Percentiles rank a stretch among this genome's conserved stretches.
Conservation (phyloP, 2,888 invertebrate species). For the Phoenoteleia sp. region DNA sequence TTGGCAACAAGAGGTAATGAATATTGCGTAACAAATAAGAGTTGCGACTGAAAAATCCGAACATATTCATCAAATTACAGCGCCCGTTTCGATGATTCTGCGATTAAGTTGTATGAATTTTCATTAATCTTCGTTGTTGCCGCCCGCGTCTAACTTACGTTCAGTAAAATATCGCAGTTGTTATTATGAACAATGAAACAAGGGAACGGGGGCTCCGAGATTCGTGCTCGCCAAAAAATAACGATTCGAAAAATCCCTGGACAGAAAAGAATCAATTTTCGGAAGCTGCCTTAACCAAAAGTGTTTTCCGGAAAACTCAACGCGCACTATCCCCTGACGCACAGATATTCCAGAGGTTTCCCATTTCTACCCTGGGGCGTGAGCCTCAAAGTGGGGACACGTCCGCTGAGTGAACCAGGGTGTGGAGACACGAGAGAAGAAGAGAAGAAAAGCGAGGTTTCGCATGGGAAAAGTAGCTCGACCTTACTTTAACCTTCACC, state of each 20-base stretch:
- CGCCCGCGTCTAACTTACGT: background rate
- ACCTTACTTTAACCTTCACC: slow-evolving; percentile 81
- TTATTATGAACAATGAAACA: slow-evolving; percentile 27
- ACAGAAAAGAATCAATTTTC: slow-evolving; percentile 67
- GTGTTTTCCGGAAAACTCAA: slow-evolving; percentile 67
- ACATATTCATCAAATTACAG: background rate
- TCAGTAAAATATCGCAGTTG: slow-evolving; percentile 14
- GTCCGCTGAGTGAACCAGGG: slow-evolving; percentile 73
- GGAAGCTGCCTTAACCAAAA: slow-evolving; percentile 60
- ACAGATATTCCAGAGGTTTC: slow-evolving; percentile 81
- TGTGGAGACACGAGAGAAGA: slow-evolving; percentile 74
- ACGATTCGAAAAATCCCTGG: slow-evolving; percentile 81
- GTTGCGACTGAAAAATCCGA: background rate
- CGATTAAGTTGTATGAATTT: background rate
- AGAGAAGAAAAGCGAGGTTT: slow-evolving; percentile 76
- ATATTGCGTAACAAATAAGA: background rate
- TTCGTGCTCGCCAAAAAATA: slow-evolving; percentile 78
- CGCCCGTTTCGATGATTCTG: slow-evolving; percentile 4
- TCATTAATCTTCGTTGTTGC: slow-evolving; percentile 19
- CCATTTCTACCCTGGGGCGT: slow-evolving; percentile 78
- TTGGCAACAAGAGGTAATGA: background rate
- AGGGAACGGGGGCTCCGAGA: slow-evolving; percentile 46
- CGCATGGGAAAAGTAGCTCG: slow-evolving; percentile 80
- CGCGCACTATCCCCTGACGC: slow-evolving; percentile 74
- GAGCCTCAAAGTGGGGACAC: slow-evolving; percentile 63